A percentile compares a stretch with the other conserved stretches of the same genome.
Evolutionary conservation across 1,140 invertebrate genomes (phyloP).

Genomic region (Macrocentrus cingulum): DNA sequence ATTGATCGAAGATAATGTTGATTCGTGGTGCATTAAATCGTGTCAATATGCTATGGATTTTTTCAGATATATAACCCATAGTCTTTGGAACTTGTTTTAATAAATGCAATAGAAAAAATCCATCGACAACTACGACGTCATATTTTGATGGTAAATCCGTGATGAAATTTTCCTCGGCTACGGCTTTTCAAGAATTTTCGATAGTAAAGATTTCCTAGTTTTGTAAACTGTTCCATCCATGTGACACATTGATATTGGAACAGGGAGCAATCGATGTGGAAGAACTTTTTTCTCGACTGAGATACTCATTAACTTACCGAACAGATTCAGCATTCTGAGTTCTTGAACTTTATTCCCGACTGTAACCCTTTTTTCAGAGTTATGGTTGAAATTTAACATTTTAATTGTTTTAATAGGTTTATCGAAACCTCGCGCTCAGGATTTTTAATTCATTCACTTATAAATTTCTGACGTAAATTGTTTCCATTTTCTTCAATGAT

Average conservation of each 20-base stretch:
- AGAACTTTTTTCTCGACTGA: constrained; percentile 21
- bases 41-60: constrained; percentile 25
- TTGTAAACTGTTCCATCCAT: constrained; percentile 42
- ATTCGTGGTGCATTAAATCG: constrained; percentile 21
- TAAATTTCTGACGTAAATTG: constrained; percentile 22
- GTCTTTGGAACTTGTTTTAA: constrained; percentile 31
- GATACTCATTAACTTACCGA: constrained; percentile 12
- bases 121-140: constrained; percentile 33
- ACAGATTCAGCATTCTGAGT: constrained; percentile 36
- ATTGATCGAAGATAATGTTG: constrained; percentile 33
- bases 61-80: constrained; percentile 36
- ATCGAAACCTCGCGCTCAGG: constrained; percentile 27
- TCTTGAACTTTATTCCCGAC: constrained; percentile 27
- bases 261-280: constrained; percentile 32
- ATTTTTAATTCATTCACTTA: constrained; percentile 22
- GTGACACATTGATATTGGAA: constrained; percentile 43
- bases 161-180: constrained; percentile 7
- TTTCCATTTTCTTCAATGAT: constrained; percentile 26
- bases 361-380: constrained; percentile 16
- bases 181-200: constrained; percentile 35
- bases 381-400: constrained; percentile 20
- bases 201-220: constrained; percentile 39
- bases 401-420: constrained; percentile 25
- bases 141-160: constrained; percentile 1
- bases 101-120: constrained; percentile 31